A percentile compares a stretch with the other conserved stretches of the same genome.
phyloP scores from a whole-genome alignment of 2,113 vertebrate species.

The Embiotoca jacksoni region DNA sequence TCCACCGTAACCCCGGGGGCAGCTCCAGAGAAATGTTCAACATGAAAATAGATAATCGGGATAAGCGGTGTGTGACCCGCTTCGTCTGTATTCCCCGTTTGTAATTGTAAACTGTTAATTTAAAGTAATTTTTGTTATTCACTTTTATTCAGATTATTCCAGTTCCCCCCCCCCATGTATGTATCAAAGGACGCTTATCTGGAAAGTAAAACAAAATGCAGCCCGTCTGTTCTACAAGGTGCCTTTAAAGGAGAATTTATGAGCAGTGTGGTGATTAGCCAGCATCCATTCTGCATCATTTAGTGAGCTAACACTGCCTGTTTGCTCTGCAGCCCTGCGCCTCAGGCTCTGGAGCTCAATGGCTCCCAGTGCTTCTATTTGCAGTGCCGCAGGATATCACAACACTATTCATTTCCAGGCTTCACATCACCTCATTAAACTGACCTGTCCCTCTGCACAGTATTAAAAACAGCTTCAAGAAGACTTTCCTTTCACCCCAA shows the following conservation, averaged over 20 bases:
- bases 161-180: neutral
- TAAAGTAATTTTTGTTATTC: neutral
- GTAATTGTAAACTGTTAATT: neutral
- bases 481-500: constrained; percentile 11
- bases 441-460: constrained; percentile 63
- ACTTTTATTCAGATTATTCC: constrained; percentile 12
- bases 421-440: constrained; percentile 74
- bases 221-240: constrained; percentile 9
- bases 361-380: constrained; percentile 75
- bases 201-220: constrained; percentile 12
- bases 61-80: constrained; percentile 32
- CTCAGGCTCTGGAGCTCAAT: constrained; percentile 59
- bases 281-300: constrained; percentile 74
- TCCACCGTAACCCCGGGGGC: constrained; percentile 66
- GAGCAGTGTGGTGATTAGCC: constrained; percentile 62
- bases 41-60: constrained; percentile 51
- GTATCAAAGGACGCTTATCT: constrained; percentile 1
- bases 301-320: constrained; percentile 64
- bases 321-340: constrained; percentile 62
- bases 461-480: constrained; percentile 55
- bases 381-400: constrained; percentile 66
- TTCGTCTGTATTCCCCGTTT: constrained; percentile 24
- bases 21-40: constrained; percentile 63
- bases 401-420: constrained; percentile 69
- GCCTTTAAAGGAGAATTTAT: constrained; percentile 52